A percentile compares a stretch with the other conserved stretches of the same genome.
phyloP scores from a whole-genome alignment of 2,797 vertebrate species.

The Fundulus diaphanus region DNA sequence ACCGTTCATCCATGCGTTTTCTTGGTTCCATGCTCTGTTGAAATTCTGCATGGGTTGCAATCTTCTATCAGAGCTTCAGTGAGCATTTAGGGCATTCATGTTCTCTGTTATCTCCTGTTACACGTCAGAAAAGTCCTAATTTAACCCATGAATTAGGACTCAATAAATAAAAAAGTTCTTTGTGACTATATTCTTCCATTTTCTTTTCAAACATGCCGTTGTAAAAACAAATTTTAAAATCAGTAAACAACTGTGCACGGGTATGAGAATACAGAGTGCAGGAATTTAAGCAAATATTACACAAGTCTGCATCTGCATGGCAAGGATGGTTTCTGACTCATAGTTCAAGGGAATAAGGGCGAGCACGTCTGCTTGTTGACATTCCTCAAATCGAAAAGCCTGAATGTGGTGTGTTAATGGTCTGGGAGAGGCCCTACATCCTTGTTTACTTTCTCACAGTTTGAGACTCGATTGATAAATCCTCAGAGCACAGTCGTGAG shows the following conservation, averaged over 20 bases:
- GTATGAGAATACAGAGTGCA: constrained; percentile 29
- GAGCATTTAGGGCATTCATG: not conserved
- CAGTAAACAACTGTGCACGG: constrained; percentile 24
- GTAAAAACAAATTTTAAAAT: constrained; percentile 5
- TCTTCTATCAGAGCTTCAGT: not conserved
- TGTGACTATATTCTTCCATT: constrained; percentile 18
- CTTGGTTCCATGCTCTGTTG: not conserved
- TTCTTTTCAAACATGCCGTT: constrained; percentile 34
- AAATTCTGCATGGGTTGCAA: not conserved
- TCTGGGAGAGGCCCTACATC: constrained; percentile 53
- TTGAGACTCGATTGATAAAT: constrained; percentile 51
- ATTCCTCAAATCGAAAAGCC: constrained; percentile 69
- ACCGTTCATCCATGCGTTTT: constrained; percentile 1
- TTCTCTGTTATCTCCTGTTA: not conserved
- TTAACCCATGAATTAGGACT: constrained; percentile 34
- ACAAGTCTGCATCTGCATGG: constrained; percentile 79
- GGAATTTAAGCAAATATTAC: constrained; percentile 70
- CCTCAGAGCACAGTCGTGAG: constrained; percentile 9
- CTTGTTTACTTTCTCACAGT: constrained; percentile 77
- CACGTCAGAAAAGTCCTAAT: constrained; percentile 10
- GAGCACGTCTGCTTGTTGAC: constrained; percentile 68
- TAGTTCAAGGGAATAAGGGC: constrained; percentile 54
- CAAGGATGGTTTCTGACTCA: constrained; percentile 71
- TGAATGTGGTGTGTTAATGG: constrained; percentile 56
- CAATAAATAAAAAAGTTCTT: constrained; percentile 24